Evolutionary conservation across 1,140 invertebrate genomes (phyloP), one percentile per base, ranked within the genome.

Genomic region (Nasonia giraulti): DNA sequence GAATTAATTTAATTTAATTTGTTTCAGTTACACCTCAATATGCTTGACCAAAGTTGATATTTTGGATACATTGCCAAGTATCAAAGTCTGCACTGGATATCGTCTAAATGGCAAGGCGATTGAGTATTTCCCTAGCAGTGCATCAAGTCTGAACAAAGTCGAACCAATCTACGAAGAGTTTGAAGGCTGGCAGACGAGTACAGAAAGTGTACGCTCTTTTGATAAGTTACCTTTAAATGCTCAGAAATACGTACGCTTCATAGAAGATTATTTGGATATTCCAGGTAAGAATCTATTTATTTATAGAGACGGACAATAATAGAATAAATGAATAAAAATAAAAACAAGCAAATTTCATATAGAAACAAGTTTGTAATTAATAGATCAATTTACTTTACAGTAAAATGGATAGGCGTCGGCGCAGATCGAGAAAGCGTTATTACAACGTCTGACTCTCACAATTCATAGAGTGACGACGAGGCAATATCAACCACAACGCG

Each of bases 21-120:
- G 31, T 88, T 87, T n/a, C 50, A 93, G 92, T 11, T 93, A 93
- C 73, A 91, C 92, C 0, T 90, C 91, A 5, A 92, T 96, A 89
- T 99, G 98, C 89, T 89, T 99, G 66, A 99, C 99, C 0, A 99
- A 99, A 93, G 92, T 99, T 80, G 99, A 99, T 91, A 99, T 99
- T 87, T 93, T 99, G 85, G 99, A 99, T 93, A 96, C 95, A 2
- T 95, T 99, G 88, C 93, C 96, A 40, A 97, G 99, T 92, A 96
- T 99, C 55, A 98, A 99, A 93, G 95, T 99, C 77, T 97, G 96
- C 79, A 92, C 95, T 0, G 94, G 93, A 37, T 94, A 93, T 84
- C 90, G 95, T 89, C 91, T 97, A 33, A 95, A 99, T 91, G 98
- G 98, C 33, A 95, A 97, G 88, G 94, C 94, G 85, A 95, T 98